A percentile compares a stretch with the other conserved stretches of the same genome.
These are phyloP conservation scores for Epinephelus lanceolatus DNA, from an alignment of 2,113 vertebrate genomes.

Conservation along the genomic window DNA sequence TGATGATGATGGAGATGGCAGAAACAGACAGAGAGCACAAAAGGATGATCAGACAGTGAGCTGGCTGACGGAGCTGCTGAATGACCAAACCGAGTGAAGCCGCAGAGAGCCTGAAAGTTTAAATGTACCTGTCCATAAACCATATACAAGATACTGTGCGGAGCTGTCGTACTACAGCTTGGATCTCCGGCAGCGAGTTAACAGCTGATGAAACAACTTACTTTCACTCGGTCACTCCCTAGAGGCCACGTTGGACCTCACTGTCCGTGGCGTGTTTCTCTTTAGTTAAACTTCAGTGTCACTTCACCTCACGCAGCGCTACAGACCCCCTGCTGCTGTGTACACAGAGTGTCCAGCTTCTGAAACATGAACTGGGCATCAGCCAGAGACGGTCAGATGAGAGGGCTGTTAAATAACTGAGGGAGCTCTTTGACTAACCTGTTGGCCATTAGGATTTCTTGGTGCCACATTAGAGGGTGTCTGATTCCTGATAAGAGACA, in stretches of 20 bases:
- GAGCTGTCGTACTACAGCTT: neutral
- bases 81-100: conserved; percentile 8
- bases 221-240: neutral
- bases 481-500: conserved; percentile 66
- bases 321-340: conserved; percentile 34
- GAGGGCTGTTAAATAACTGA: conserved; percentile 53
- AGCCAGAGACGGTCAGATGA: conserved; percentile 31
- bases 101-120: neutral
- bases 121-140: neutral
- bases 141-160: neutral
- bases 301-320: conserved; percentile 24
- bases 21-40: neutral
- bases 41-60: conserved; percentile 6
- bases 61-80: conserved; percentile 8
- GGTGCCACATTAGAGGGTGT: conserved; percentile 52
- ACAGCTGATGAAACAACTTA: neutral
- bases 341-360: conserved; percentile 8
- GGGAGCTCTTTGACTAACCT: conserved; percentile 49
- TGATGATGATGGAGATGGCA: conserved; percentile 4
- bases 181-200: neutral
- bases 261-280: conserved; percentile 16
- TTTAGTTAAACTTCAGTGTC: conserved; percentile 43
- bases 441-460: conserved; percentile 46
- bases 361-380: conserved; percentile 21
- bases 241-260: conserved; percentile 1